These are phyloP conservation scores for Pachymerium ferrugineum DNA, from an alignment of 2,888 invertebrate genomes.

Conservation along the genomic window DNA sequence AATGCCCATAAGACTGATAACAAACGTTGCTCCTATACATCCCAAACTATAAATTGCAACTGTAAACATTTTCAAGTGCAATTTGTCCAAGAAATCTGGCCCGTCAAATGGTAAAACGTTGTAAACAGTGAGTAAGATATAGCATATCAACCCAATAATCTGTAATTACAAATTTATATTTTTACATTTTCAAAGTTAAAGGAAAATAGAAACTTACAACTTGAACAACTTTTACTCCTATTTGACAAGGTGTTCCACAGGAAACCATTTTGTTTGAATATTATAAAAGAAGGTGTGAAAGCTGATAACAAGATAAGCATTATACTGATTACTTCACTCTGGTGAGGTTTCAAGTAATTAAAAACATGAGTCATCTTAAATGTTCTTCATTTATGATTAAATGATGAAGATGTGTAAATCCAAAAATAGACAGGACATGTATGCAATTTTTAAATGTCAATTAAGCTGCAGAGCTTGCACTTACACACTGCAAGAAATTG, in stretches of 20 bases:
- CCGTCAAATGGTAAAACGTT: not conserved
- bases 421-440: too few relatives aligned
- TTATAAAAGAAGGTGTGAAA: not conserved
- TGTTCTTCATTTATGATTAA: too few relatives aligned
- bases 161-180: not conserved
- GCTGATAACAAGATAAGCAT: not conserved
- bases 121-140: not conserved
- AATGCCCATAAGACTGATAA: too few relatives aligned
- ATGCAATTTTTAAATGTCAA: too few relatives aligned
- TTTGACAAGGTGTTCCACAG: not conserved
- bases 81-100: not conserved
- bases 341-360: not conserved
- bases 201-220: not conserved
- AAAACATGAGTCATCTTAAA: not conserved
- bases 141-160: not conserved
- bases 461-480: too few relatives aligned
- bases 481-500: too few relatives aligned
- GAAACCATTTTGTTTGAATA: not conserved
- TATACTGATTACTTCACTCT: not conserved
- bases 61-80: not conserved
- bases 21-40: too few relatives aligned
- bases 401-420: too few relatives aligned
- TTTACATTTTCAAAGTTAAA: not conserved
- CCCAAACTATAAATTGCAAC: too few relatives aligned
- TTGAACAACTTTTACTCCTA: not conserved